phyloP scores from a whole-genome alignment of 2,113 vertebrate genomes.

The Prolemur simus region DNA sequence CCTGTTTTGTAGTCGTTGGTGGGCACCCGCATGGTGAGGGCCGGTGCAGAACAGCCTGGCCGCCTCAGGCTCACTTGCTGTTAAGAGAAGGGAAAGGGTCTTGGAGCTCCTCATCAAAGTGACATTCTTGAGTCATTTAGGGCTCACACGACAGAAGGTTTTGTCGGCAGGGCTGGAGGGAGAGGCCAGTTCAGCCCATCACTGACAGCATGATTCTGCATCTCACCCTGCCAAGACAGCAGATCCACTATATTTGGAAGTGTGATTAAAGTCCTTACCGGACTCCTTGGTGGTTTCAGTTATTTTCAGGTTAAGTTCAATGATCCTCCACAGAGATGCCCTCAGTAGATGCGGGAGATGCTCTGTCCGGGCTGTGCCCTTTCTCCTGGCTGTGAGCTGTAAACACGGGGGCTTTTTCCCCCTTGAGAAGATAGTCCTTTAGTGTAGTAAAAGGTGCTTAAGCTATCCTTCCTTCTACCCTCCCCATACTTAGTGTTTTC shows the following conservation, averaged over 20 bases:
- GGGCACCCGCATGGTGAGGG: background rate
- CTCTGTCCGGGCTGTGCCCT: background rate
- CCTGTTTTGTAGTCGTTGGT: background rate
- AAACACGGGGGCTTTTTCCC: background rate
- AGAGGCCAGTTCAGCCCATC: constrained; percentile 33
- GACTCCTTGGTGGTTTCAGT: constrained; percentile 43
- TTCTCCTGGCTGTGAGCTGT: background rate
- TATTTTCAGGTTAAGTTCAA: constrained; percentile 61
- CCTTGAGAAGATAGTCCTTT: background rate
- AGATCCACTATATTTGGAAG: constrained; percentile 78
- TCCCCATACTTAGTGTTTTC: background rate
- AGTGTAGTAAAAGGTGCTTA: background rate
- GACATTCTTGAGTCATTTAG: constrained; percentile 49
- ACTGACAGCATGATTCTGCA: background rate
- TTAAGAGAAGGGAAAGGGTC: background rate
- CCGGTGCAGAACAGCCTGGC: background rate
- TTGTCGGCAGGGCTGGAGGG: constrained; percentile 41
- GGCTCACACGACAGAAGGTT: constrained; percentile 30
- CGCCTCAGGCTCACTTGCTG: background rate
- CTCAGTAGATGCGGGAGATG: background rate
- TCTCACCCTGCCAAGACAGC: constrained; percentile 54
- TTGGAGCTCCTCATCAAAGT: constrained; percentile 3
- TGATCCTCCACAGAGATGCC: background rate
- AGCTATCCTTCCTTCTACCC: background rate
- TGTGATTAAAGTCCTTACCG: constrained; percentile 58